Evolutionary conservation across 2,113 vertebrate species (phyloP), one percentile per base, ranked within the genome.

Genomic region (Amphilophus citrinellus): DNA sequence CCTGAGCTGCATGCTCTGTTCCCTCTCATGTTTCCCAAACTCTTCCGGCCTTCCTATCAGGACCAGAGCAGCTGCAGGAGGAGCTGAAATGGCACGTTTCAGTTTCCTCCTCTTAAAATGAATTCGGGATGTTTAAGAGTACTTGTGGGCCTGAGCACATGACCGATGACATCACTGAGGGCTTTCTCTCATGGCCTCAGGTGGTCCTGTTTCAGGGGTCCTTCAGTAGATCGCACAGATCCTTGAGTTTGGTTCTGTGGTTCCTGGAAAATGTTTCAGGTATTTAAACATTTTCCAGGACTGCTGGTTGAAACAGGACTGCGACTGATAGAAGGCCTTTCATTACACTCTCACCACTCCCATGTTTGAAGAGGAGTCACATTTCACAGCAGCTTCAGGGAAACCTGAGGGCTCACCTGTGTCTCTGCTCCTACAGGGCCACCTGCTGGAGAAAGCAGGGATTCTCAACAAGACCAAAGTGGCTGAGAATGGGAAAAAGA

Each of bases 391-490:
- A 1, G 59, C 68, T 58, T 57, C 57, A 27, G 37, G 37, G 59
- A 24, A 76, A 83, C 60, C 75, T 59, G 63, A 62, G 7, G 37
- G n/a, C 61, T 86, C 56, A 80, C 60, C 47, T 63, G 59, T 35
- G 17, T 88, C 30, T 62, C 27, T 79, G 24, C 89, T 27, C 68
- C 76, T 53, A 14, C 65, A 96, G 96, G 22, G 79, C 39, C 97
- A 95, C 77, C 94, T 92, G 73, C 94, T 98, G 13, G 98, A 98
- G 63, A 99, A 99, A 90, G 98, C 97, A 0, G 98, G 98, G 0
- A 96, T 99, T 84, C 94, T 98, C 27, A 96, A 98, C 90, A 96
- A 97, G 80, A 98, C 98, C 87, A 98, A 97, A 95, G 96, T 95
- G 0, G 91, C 80, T 2, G 98, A 99, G 59, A 96, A 96, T 60